Percentiles rank a stretch among this genome's conserved stretches.
Conservation (phyloP, 1,140 invertebrate species). For the Dermatophagoides farinae region DNA sequence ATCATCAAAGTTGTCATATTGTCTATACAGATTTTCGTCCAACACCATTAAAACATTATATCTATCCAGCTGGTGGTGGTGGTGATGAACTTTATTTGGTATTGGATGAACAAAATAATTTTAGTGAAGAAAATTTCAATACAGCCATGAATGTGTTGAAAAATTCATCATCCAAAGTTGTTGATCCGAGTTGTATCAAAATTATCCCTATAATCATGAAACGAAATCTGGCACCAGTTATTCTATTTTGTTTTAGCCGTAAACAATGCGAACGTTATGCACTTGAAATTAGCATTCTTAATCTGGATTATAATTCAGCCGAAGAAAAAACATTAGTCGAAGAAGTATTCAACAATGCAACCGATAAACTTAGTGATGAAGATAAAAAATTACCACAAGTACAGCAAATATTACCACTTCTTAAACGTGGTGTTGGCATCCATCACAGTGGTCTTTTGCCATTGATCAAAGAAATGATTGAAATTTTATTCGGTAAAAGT, state of each 20-base stretch:
- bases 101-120: conserved; percentile 76
- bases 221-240: conserved; percentile 85
- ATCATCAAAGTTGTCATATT: conserved; percentile 80
- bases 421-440: conserved; percentile 88
- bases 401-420: conserved; percentile 73
- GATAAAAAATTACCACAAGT: conserved; percentile 85
- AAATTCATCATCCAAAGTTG: conserved; percentile 39
- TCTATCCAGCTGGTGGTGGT: conserved; percentile 83
- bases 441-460: conserved; percentile 91
- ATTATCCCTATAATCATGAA: conserved; percentile 99
- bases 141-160: conserved; percentile 73
- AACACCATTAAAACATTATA: conserved; percentile 90
- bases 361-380: conserved; percentile 81
- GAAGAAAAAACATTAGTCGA: conserved; percentile 86
- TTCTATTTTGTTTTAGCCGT: conserved; percentile 97
- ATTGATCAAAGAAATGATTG: conserved; percentile 94
- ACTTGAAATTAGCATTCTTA: conserved; percentile 58
- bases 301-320: conserved; percentile 82
- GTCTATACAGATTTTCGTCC: conserved; percentile 97
- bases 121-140: conserved; percentile 92
- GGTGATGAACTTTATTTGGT: conserved; percentile 90
- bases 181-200: conserved; percentile 71
- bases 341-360: conserved; percentile 94
- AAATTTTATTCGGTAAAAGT: conserved; percentile 93
- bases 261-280: conserved; percentile 96